Conservation (phyloP, 64 coral and sea anemone species). For the Dendronephthya gigantea region DNA sequence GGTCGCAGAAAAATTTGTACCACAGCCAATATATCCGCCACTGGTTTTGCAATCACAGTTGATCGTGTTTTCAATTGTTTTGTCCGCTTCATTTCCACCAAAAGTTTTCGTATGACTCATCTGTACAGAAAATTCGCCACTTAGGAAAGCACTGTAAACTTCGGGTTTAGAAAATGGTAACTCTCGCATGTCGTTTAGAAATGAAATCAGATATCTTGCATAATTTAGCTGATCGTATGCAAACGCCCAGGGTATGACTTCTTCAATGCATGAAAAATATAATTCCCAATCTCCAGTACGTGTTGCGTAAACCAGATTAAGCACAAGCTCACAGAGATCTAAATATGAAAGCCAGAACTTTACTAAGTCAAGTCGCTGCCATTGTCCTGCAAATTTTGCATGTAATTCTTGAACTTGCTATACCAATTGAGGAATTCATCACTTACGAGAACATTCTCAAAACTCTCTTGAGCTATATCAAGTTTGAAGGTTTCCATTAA, state of each 20-base stretch:
- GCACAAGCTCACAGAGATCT: conserved; percentile 17
- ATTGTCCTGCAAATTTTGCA: conserved; percentile 18
- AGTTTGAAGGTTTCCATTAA: too few species aligned
- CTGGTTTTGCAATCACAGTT: conserved; percentile 39
- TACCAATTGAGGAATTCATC: too few species aligned
- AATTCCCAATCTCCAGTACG: too few species aligned
- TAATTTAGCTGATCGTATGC: conserved; percentile 19
- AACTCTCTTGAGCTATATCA: too few species aligned
- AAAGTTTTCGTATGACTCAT: conserved; percentile 17
- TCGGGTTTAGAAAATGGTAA: neutral
- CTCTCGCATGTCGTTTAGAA: conserved; percentile 7
- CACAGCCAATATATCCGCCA: conserved; percentile 24
- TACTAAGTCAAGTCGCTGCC: conserved; percentile 25
- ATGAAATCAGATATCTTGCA: neutral
- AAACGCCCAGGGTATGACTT: conserved; percentile 34
- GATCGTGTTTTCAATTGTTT: conserved; percentile 30
- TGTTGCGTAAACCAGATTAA: conserved; percentile 18
- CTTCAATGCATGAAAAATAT: conserved; percentile 2
- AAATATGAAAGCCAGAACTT: conserved; percentile 36
- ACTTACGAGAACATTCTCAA: too few species aligned
- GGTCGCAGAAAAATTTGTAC: conserved; percentile 19
- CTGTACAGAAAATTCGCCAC: conserved; percentile 22
- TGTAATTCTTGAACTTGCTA: neutral
- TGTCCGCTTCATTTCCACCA: conserved; percentile 23
- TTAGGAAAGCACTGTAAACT: neutral